These are phyloP conservation scores for Pimpla rufipes DNA, from an alignment of 2,888 invertebrate species.

Conservation along the genomic window DNA sequence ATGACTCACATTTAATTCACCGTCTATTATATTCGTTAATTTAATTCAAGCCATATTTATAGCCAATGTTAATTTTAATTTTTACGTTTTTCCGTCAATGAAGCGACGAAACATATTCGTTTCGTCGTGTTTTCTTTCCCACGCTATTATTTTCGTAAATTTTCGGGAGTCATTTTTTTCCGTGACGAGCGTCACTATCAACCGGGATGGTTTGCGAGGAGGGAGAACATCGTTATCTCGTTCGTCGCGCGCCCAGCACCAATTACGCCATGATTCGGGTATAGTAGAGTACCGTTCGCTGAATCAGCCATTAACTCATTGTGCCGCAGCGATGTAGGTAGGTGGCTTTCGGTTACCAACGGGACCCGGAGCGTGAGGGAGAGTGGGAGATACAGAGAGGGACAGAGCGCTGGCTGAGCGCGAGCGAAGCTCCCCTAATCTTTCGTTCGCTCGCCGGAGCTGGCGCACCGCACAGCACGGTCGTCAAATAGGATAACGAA, in stretches of 20 bases:
- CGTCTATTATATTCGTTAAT: no score
- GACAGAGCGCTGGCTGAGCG: conserved; percentile 7
- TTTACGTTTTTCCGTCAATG: no score
- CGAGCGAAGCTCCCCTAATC: conserved; percentile 49
- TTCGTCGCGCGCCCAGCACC: conserved; percentile 17
- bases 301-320: conserved; percentile 59
- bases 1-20: no score
- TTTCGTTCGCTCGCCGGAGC: conserved; percentile 52
- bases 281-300: conserved; percentile 41
- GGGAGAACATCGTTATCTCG: conserved; percentile 39
- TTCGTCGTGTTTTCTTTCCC: neutral
- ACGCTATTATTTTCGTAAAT: neutral
- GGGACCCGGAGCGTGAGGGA: conserved; percentile 21
- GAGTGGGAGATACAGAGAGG: no score
- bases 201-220: neutral
- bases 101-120: no score
- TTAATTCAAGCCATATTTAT: no score
- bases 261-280: conserved; percentile 46
- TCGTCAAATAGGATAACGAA: conserved; percentile 70
- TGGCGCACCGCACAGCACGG: conserved; percentile 46
- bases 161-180: neutral
- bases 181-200: neutral
- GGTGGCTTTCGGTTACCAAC: conserved; percentile 21
- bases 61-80: no score
- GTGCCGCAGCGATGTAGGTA: conserved; percentile 27